Conservation (phyloP, 2,888 invertebrate genomes). For the Himalopsyche anomala region DNA sequence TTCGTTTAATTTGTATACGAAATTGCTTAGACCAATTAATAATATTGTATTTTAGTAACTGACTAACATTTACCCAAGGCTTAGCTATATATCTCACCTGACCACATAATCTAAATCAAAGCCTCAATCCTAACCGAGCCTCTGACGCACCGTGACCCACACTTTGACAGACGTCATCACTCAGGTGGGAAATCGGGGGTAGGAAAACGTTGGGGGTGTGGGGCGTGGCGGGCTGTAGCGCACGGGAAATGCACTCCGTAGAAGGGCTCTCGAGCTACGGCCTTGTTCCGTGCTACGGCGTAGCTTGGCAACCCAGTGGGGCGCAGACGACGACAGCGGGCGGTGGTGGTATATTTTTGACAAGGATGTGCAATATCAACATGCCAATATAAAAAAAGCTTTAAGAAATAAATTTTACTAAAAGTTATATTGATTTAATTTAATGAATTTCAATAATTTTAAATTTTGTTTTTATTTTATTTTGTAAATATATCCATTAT, state of each 20-base stretch:
- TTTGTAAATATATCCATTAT: too few species aligned
- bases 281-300: slow-evolving; percentile 30
- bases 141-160: slow-evolving; percentile 34
- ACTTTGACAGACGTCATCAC: slow-evolving; percentile 30
- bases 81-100: slow-evolving; percentile 4
- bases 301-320: slow-evolving; percentile 28
- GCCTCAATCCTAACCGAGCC: neutral
- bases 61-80: neutral
- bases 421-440: too few species aligned
- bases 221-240: slow-evolving; percentile 9
- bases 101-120: slow-evolving; percentile 24
- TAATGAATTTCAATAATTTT: too few species aligned
- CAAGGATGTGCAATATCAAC: neutral
- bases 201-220: neutral
- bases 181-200: slow-evolving; percentile 30
- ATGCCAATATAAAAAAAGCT: neutral
- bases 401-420: too few species aligned
- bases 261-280: slow-evolving; percentile 30
- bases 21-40: neutral
- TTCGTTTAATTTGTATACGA: neutral
- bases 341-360: neutral
- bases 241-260: slow-evolving; percentile 26
- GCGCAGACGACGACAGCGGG: neutral
- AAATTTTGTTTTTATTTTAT: too few species aligned
- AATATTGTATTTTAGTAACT: neutral